These are phyloP conservation scores for Lapara coniferarum DNA, from an alignment of 2,888 invertebrate genomes.

Conservation along the genomic window DNA sequence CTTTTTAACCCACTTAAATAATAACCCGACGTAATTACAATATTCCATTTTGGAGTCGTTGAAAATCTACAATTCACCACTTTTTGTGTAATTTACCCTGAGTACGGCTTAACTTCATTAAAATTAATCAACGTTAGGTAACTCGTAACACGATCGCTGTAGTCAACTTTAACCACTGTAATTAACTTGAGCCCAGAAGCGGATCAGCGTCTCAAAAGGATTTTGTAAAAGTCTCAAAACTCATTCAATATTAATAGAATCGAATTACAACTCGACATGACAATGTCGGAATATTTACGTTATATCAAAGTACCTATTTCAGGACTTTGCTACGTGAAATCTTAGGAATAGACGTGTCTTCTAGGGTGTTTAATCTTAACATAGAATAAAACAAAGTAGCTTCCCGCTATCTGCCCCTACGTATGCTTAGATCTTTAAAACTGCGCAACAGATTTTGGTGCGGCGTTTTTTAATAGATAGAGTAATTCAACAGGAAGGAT, in stretches of 20 bases:
- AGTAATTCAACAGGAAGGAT: too few relatives aligned
- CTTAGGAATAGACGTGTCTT: too few relatives aligned
- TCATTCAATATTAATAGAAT: constrained; percentile 25
- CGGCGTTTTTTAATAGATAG: too few relatives aligned
- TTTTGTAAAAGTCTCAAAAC: constrained; percentile 27
- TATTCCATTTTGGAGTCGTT: not conserved
- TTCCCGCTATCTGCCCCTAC: too few relatives aligned
- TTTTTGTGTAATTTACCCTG: constrained; percentile 11
- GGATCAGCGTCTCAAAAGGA: constrained; percentile 21
- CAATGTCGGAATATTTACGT: constrained; percentile 3
- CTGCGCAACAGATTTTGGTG: too few relatives aligned
- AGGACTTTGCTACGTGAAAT: not conserved
- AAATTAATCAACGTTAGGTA: constrained; percentile 18
- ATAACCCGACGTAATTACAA: not conserved
- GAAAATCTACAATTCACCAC: not conserved
- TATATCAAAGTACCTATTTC: too few relatives aligned
- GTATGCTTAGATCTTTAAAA: too few relatives aligned
- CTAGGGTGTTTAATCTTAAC: not conserved
- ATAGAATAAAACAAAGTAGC: too few relatives aligned
- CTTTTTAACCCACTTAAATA: too few relatives aligned
- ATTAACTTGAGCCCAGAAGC: constrained; percentile 19
- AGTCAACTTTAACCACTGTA: not conserved
- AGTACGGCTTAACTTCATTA: constrained; percentile 6
- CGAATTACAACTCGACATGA: constrained; percentile 20
- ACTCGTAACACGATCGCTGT: constrained; percentile 17